These are phyloP conservation scores for Zygaena filipendulae DNA, from an alignment of 2,888 invertebrate genomes.

Conservation along the genomic window DNA sequence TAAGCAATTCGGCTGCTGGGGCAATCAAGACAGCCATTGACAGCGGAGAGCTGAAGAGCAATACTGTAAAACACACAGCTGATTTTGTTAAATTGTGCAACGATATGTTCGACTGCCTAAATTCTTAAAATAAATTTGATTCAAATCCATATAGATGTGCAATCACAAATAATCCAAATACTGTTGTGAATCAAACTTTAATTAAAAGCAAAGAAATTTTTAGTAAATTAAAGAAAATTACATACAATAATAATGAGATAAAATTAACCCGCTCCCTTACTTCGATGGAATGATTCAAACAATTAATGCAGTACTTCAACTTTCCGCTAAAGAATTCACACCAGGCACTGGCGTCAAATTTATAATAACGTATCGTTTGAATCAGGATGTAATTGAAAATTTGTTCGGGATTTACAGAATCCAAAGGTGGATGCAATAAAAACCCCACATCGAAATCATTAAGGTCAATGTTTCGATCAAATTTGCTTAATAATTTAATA, in stretches of 20 bases:
- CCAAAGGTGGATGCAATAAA: slow-evolving; percentile 15
- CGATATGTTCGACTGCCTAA: slow-evolving; percentile 11
- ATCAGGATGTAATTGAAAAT: slow-evolving; percentile 18
- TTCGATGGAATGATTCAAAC: slow-evolving; percentile 7
- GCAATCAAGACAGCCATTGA: slow-evolving; percentile 2
- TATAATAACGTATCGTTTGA: slow-evolving; percentile 14
- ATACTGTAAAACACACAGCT: slow-evolving; percentile 2
- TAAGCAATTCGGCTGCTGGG: slow-evolving; percentile 5
- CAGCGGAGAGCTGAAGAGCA: not conserved
- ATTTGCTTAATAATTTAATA: slow-evolving; percentile 13
- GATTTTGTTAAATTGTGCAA: slow-evolving; percentile 8
- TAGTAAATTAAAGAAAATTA: slow-evolving; percentile 1
- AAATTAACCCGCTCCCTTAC: slow-evolving; percentile 2
- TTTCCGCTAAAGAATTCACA: slow-evolving; percentile 10
- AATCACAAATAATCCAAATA: slow-evolving; percentile 4
- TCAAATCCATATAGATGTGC: slow-evolving; percentile 11
- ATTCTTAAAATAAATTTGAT: slow-evolving; percentile 10
- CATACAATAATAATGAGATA: slow-evolving; percentile 1
- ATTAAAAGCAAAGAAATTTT: slow-evolving; percentile 1
- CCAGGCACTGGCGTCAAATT: slow-evolving; percentile 10
- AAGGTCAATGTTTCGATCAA: slow-evolving; percentile 12
- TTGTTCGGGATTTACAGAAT: slow-evolving; percentile 16
- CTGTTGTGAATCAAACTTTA: slow-evolving; percentile 1
- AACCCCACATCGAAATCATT: slow-evolving; percentile 14
- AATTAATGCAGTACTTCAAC: slow-evolving; percentile 7